Base-by-base conservation (phyloP, 1,140 invertebrate genomes). In the Pogonus chalceus region DNA sequence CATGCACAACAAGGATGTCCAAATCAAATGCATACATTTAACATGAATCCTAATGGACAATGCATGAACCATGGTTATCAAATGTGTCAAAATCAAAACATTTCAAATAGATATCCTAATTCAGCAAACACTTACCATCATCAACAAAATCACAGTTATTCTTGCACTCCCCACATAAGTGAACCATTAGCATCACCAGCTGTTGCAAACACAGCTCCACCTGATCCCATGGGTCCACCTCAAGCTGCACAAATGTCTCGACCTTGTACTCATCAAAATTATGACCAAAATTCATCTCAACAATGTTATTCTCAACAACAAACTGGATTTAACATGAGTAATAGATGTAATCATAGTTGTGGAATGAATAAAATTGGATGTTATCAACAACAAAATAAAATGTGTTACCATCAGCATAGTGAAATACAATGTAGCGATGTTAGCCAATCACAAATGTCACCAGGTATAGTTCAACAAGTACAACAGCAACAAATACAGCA, bases 381-480 rank as follows among this genome's bases (percentile, higher is more conserved):
- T 24, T 49, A 52, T 21, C 52, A 54, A 23, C 59, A 58, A 52
- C 43, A 56, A 62, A 39, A 54, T 3, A 69, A 71, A 23, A 68
- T 69, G 7, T 72, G 70, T 35, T 73, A 68, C 55, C 67, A 66
- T 51, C 61, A 63, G 35, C 67, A 69, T 43, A 39, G 65, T 1
- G 81, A 83, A 60, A 83, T 84, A 50, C 82, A 84, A 60, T 84
- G 82, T 53, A 71, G 77, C 16, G 79, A 83, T 60, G 79, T 84
- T 18, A 82, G 79, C 52, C 81, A 83, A 57, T 83, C 80, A 0
- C 80, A 83, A 62, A 71, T 74, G 60, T 68, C 67, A 4, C 66
- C 66, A 4, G 62, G 62, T 18, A 53, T 63, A 47, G 55, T 59
- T 24, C 37, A 56, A 43, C 48, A 23, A 56, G 20, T 18, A n/a